Base-by-base conservation (phyloP, 2,797 vertebrate genomes). In the Sandelia bainsii region DNA sequence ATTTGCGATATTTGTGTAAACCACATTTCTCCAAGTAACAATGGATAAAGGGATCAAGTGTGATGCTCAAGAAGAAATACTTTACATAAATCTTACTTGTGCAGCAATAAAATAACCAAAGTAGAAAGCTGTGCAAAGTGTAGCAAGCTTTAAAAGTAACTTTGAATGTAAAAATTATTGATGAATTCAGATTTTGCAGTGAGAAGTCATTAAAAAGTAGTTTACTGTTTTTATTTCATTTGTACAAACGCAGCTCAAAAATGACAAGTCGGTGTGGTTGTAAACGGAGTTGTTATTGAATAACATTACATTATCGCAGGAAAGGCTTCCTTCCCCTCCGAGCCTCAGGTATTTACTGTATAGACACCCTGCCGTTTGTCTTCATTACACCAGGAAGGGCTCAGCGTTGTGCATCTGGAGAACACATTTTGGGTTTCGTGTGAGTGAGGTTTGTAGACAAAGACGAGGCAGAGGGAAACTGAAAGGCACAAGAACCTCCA, bases 361-460 rank as follows among this genome's bases (percentile, higher is more conserved):
- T 90, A 90, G 84, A 81, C 32, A 3, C 69, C 56, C 61, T 53
- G 72, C 56, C 49, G 53, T 91, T 90, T 87, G 84, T 88, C 87
- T 83, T 73, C 56, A 53, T 85, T 73, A 63, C 85, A 80, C 77
- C 88, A 91, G 91, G 86, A 92, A 90, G 90, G 80, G 67, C 62
- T 62, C 45, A n/a, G 50, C 40, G 8, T 8, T 9, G 10, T 57
- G 63, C 90, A 94, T 91, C 92, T 94, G 93, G 93, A 95, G 90
- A 95, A 93, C 83, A 91, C 79, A 93, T 93, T 82, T 5, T 56
- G 54, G 74, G 32, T 51, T 56, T 52, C 1, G 20, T 62, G 62
- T 72, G 72, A 73, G 69, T 5, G 27, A 37, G 44, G 54, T 50
- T 42, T 53, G 66, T 58, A 80, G 68, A 72, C 16, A 23, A 23